phyloP scores from a whole-genome alignment of 2,113 vertebrate species.

The Nycticorax nycticorax region DNA sequence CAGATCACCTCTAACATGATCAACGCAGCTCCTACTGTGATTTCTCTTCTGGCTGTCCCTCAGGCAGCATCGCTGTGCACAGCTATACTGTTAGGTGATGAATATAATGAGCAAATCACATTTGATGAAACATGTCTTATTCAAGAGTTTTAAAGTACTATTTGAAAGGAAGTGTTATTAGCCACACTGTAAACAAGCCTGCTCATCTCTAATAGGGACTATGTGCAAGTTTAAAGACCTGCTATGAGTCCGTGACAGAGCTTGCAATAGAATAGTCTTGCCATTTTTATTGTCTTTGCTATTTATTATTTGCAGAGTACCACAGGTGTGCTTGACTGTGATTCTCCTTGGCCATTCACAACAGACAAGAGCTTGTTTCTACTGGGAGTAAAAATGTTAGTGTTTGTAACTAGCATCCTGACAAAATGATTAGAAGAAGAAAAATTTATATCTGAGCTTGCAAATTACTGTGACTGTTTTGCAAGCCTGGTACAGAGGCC shows the following conservation, averaged over 20 bases:
- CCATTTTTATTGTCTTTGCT: not conserved
- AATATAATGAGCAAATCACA: not conserved
- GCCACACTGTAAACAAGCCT: slow-evolving; percentile 3
- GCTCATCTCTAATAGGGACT: not conserved
- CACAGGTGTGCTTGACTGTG: not conserved
- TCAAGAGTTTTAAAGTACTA: not conserved
- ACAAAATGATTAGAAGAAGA: not conserved
- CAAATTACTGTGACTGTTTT: not conserved
- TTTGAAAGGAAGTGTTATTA: slow-evolving; percentile 37
- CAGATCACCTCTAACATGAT: not conserved
- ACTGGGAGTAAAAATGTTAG: not conserved
- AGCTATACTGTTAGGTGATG: not conserved
- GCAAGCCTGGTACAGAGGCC: not conserved
- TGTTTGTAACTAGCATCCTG: not conserved
- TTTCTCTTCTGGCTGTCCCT: not conserved
- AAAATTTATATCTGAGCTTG: not conserved
- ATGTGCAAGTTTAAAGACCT: not conserved
- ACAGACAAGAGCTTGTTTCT: not conserved
- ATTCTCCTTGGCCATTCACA: not conserved
- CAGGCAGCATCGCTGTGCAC: not conserved
- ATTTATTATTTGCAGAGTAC: not conserved
- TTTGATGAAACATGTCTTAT: not conserved
- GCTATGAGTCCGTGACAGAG: not conserved
- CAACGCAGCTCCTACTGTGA: not conserved
- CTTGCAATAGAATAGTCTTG: not conserved